These are phyloP conservation scores for Alloplasta piceator DNA, from an alignment of 2,888 invertebrate species.

Conservation along the genomic window DNA sequence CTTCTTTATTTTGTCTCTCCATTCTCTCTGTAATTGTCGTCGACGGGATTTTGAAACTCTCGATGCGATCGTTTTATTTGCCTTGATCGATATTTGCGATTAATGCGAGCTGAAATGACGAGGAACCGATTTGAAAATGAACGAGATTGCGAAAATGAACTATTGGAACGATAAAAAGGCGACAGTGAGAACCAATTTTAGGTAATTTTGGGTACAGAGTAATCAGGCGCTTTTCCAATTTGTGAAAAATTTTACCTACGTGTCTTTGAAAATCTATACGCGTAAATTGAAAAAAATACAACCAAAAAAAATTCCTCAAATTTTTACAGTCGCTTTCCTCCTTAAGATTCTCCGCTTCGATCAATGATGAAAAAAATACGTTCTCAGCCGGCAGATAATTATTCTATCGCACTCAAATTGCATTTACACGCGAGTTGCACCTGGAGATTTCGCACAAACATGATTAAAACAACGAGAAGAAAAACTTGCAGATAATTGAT, in stretches of 20 bases:
- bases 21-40: slow-evolving; percentile 1
- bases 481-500: too few relatives aligned
- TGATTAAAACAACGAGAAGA: too few relatives aligned
- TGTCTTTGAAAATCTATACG: too few relatives aligned
- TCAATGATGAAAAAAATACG: not conserved
- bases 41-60: not conserved
- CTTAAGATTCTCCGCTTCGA: too few relatives aligned
- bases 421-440: not conserved
- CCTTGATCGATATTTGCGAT: not conserved
- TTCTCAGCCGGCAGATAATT: slow-evolving; percentile 4
- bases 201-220: too few relatives aligned
- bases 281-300: too few relatives aligned
- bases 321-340: not conserved
- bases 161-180: too few relatives aligned
- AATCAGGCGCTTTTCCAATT: too few relatives aligned
- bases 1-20: slow-evolving; percentile 26
- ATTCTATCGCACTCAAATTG: slow-evolving; percentile 12
- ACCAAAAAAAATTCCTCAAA: not conserved
- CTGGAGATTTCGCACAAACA: not conserved
- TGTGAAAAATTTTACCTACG: too few relatives aligned
- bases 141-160: too few relatives aligned
- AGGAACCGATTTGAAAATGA: too few relatives aligned
- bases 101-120: not conserved
- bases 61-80: not conserved
- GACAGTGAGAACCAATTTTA: too few relatives aligned